Base-by-base conservation (phyloP, 2,888 invertebrate species). In the Xestia ashworthii region DNA sequence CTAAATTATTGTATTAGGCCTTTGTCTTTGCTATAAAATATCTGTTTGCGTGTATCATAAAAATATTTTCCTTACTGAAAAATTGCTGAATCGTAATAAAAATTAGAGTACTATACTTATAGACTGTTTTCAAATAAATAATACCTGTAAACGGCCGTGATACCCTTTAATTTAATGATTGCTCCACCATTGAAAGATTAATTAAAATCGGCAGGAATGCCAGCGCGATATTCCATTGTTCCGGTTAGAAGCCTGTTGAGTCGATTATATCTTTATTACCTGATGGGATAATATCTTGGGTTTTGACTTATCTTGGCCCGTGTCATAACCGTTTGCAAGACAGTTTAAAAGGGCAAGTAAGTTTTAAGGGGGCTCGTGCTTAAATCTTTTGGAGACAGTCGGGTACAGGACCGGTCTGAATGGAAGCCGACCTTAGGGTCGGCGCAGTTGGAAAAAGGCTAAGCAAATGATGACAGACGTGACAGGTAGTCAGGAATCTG, bases 121-220 rank as follows among this genome's bases (percentile, higher is more conserved):
- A 60, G 75, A 73, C 67, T 46, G 41, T 32, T 75, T 76, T 48
- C 66, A 41, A 70, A 53, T 69, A 46, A 38, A 76, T 48, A 78
- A 79, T 85, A 81, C 65, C 81, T 83, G 58, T 12, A 46, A 77
- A 75, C 73, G 64, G 64, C 55, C 64, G 50, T 72, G 44, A 44
- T 48, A 62, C 53, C 58, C 46, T 75, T 83, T 78, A 80, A 87
- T 82, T 72, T 80, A 87, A 78, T 85, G 69, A 82, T 85, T 80
- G 58, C 68, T 60, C 68, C 67, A 68, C 74, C 77, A 75, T 71
- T 76, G 71, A 66, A 76, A 78, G 68, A 77, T 86, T 78, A 81
- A 87, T 83, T 80, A 78, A 76, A 85, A 78, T 83, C 67, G 71
- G 25, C 58, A 50, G 77, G 73, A 81, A 81, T 85, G 70, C 22